Base-by-base conservation (phyloP, 2,888 invertebrate species). In the Eristalinus aeneus region DNA sequence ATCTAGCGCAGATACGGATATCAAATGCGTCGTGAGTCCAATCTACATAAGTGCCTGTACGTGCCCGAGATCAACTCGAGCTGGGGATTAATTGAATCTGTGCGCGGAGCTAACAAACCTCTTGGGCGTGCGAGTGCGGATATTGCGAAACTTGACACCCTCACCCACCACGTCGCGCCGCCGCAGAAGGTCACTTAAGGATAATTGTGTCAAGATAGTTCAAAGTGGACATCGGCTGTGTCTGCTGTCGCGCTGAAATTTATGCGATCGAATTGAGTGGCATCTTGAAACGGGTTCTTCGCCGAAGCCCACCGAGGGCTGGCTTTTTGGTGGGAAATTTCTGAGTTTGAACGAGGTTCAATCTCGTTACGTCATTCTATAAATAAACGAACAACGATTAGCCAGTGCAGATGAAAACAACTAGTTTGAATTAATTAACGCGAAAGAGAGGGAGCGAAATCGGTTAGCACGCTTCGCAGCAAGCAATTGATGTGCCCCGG, bases 351-450 rank as follows among this genome's bases (percentile, higher is more conserved):
- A 1, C 46, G 46, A 46, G 16, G 46, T 46, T 46, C 27, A n/a
- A 20, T 61, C 16, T 12, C 3, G 32, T 72, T 53, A 32, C 31
- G 46, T 63, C 61, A 53, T 67, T 32, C 46, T 60, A 22, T 2
- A 22, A 65, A 22, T 56, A 58, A 56, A 20, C 39, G 9, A 31
- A 65, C n/a, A 63, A 54, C 27, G 27, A 2, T 27, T 46, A 22
- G 10, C 23, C 34, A 60, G 16, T 69, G 36, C 16, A 69, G 22
- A 8, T 34, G 12, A 46, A 16, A 58, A 53, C 69, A 71, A 71
- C 71, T 32, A 67, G 65, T 77, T 76, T 81, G 27, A 72, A 65
- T 81, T 81, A 72, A 71, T 71, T 56, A 67, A 39, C 58, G 58
- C 58, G 23, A 69, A 73, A 27, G 27, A 27, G 27, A 27, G 27